Evolutionary conservation across 1,140 invertebrate genomes (phyloP), one percentile per base, ranked within the genome.

Genomic region (Aphelenchoides besseyi): DNA sequence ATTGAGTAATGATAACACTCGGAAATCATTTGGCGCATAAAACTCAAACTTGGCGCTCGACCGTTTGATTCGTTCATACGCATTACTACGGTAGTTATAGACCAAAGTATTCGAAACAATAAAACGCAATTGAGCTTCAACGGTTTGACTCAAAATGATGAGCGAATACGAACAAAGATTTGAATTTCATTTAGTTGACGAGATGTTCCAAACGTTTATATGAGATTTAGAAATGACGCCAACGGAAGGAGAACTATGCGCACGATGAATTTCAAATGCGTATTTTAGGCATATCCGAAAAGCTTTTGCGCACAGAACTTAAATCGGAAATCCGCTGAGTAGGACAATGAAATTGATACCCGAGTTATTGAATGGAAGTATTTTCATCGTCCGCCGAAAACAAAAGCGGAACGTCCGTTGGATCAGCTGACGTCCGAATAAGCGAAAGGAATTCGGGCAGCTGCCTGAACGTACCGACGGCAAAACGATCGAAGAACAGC

Each of bases 11-110:
- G 63, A 3, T 66, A 66, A 30, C 63, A 66, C 16, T 66, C 63
- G 30, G 63, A 26, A 28, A 66, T 53, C 63, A 66, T 66, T 37
- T 66, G n/a, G 32, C 29, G 63, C 63, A 66, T 23, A 53, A 32
- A 66, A 33, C 12, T 16, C 41, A 48, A 16, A 16, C 23, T 48
- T 12, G 55, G 55, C 12, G 55, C 5, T 59, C 55, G 5, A 41
- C n/a, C 5, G 5, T 8, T 41, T 41, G n/a, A 41, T n/a, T n/a
- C 37, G n/a, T 41, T 41, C 5, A 41, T 5, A 8, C n/a, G 5
- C 37, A 41, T 5, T 41, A 8, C n/a, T 5, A 41, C 5, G n/a
- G n/a, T 41, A n/a, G 37, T 41, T 8, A 5, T 41, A 41, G 37
- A 41, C n/a, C 5, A n/a, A n/a, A 41, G n/a, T 41, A 41, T 5